Conservation (phyloP, 2,797 vertebrate genomes). For the Falco columbarius region DNA sequence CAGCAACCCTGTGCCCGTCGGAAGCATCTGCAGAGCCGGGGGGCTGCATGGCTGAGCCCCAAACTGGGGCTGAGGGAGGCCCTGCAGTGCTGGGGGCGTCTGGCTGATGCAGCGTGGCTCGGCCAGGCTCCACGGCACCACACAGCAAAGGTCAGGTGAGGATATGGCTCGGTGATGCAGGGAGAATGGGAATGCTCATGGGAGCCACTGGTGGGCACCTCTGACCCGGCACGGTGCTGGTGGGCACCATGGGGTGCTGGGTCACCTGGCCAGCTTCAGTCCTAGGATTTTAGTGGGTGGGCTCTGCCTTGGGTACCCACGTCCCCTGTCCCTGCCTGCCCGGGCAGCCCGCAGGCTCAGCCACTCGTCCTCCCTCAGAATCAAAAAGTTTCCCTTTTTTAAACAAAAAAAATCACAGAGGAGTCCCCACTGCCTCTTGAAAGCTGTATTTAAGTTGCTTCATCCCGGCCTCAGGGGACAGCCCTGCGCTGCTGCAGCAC, state of each 20-base stretch:
- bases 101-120: accelerated
- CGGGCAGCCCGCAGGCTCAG: not conserved
- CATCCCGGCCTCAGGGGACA: constrained; percentile 48
- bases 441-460: constrained; percentile 52
- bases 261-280: not conserved
- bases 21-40: not conserved
- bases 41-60: not conserved
- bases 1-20: not conserved
- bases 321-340: not conserved
- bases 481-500: constrained; percentile 2
- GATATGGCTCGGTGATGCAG: not conserved
- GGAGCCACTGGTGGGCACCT: not conserved
- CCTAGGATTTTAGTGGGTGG: accelerated
- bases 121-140: accelerated
- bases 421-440: constrained; percentile 36
- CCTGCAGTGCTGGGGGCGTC: no score
- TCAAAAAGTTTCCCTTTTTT: not conserved
- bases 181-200: accelerated
- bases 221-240: not conserved
- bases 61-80: not conserved
- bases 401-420: not conserved
- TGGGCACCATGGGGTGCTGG: not conserved
- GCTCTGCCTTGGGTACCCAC: not conserved
- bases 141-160: not conserved
- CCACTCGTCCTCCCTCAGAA: not conserved